Evolutionary conservation across 2,797 vertebrate genomes (phyloP).

Genomic region (Euthynnus affinis): DNA sequence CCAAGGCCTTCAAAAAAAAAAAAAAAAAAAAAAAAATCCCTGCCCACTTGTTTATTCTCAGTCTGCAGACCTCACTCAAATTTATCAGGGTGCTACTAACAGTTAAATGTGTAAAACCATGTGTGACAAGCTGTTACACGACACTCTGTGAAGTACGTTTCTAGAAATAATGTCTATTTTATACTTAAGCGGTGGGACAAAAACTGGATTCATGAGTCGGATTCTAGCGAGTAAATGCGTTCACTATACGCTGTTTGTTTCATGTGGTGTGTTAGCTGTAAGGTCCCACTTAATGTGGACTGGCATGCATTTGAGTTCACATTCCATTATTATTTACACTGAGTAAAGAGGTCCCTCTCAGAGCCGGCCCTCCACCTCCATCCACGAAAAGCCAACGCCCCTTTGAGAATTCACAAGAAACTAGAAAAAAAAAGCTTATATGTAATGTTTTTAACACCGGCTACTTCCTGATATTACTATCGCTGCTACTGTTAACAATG

Average conservation of each 20-base stretch:
- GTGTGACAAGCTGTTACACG: neutral
- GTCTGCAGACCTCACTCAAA: conserved; percentile 35
- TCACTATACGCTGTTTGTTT: conserved; percentile 30
- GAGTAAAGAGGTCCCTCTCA: conserved; percentile 54
- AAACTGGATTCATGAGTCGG: conserved; percentile 5
- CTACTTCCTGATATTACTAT: neutral
- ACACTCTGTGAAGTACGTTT: neutral
- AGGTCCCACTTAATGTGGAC: conserved; percentile 47
- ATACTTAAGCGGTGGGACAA: neutral
- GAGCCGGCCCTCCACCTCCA: conserved; percentile 12
- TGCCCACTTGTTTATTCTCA: conserved; percentile 68
- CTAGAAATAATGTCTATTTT: neutral
- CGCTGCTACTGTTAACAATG: neutral
- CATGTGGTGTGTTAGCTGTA: conserved; percentile 16
- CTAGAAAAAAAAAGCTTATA: conserved; percentile 15
- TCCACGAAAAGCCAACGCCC: conserved; percentile 17
- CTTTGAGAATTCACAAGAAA: conserved; percentile 18
- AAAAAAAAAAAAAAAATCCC: too few species aligned
- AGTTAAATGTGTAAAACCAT: conserved; percentile 16
- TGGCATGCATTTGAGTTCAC: conserved; percentile 61
- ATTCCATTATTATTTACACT: conserved; percentile 74
- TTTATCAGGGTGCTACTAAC: conserved; percentile 35
- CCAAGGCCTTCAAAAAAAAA: conserved; percentile 54
- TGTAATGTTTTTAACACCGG: neutral
- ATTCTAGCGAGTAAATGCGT: neutral